phyloP scores from a whole-genome alignment of 2,113 vertebrate species.

The Prietella phreatophila region DNA sequence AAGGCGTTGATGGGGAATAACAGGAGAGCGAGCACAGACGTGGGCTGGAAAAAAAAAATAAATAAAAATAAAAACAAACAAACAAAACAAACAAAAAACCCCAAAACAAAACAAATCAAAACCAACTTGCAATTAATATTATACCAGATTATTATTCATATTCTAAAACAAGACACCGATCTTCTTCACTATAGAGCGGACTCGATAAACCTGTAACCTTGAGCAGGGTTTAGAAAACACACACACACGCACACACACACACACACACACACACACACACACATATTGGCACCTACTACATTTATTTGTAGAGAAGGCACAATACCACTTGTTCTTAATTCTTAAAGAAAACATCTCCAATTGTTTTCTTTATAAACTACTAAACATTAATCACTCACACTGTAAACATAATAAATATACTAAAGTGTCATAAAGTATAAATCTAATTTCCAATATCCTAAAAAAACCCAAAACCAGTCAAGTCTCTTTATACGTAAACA shows the following conservation, averaged over 20 bases:
- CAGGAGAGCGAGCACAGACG: not conserved
- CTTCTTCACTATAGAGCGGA: not conserved
- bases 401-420: not conserved
- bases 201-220: not conserved
- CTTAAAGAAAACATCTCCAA: not conserved
- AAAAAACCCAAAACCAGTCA: not conserved
- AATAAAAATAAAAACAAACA: no score
- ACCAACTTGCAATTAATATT: not conserved
- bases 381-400: not conserved
- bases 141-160: not conserved
- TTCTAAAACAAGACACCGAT: not conserved
- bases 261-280: not conserved
- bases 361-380: not conserved
- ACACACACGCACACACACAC: not conserved
- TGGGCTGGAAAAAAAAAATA: no score
- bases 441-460: not conserved
- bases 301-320: not conserved
- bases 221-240: not conserved
- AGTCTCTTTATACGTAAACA: not conserved
- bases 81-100: not conserved
- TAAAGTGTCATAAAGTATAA: not conserved
- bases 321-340: not conserved
- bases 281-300: not conserved
- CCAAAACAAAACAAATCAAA: not conserved
- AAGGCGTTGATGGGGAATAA: not conserved